These are phyloP conservation scores for Globia sparganii DNA, from an alignment of 2,888 invertebrate genomes.

Conservation along the genomic window DNA sequence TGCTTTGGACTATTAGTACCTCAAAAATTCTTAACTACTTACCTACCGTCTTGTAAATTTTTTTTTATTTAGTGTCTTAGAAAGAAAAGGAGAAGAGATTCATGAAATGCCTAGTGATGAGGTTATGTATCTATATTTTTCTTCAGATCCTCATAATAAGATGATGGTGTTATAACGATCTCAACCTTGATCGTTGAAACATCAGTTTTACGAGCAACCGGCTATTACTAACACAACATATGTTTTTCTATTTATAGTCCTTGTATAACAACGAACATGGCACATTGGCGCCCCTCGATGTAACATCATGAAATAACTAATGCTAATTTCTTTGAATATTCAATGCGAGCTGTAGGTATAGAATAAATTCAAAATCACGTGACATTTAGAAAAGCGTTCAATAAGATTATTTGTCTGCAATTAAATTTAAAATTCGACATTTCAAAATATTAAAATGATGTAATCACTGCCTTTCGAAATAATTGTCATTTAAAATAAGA, in stretches of 20 bases:
- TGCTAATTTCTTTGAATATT: slow-evolving; percentile 46
- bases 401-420: slow-evolving; percentile 12
- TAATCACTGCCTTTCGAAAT: slow-evolving; percentile 2
- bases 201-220: slow-evolving; percentile 63
- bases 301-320: slow-evolving; percentile 37
- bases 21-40: neutral
- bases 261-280: slow-evolving; percentile 36
- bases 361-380: slow-evolving; percentile 21
- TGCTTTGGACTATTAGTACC: too few relatives aligned
- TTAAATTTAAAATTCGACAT: slow-evolving; percentile 14
- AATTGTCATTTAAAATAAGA: neutral
- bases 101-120: neutral
- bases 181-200: slow-evolving; percentile 68
- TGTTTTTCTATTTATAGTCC: slow-evolving; percentile 60
- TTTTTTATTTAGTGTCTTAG: neutral
- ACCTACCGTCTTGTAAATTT: neutral
- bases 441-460: slow-evolving; percentile 29
- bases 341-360: slow-evolving; percentile 32
- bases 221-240: slow-evolving; percentile 58
- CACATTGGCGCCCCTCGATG: slow-evolving; percentile 47
- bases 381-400: slow-evolving; percentile 16
- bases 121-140: neutral
- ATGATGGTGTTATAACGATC: slow-evolving; percentile 31
- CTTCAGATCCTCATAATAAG: neutral
- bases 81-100: neutral